Evolutionary conservation across 2,797 vertebrate species (phyloP).

Genomic region (Mus minutoides): DNA sequence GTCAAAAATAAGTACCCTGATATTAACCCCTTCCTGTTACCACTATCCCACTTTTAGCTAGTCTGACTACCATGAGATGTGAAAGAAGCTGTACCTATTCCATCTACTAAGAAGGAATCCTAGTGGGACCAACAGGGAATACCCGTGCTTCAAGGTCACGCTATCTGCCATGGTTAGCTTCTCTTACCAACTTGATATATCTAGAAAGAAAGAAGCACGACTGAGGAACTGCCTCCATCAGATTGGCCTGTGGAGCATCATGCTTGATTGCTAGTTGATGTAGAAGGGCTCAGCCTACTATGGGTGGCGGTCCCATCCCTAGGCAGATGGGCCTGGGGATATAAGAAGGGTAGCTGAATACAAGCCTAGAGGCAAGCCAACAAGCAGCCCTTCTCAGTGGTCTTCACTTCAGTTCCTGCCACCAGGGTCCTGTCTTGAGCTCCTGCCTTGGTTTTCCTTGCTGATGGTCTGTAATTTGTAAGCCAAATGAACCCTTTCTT

Average conservation of each 20-base stretch:
- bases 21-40: background rate
- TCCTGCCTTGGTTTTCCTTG: background rate
- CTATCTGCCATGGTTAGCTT: background rate
- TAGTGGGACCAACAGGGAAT: accelerated
- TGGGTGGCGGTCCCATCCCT: too few relatives aligned
- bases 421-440: too few relatives aligned
- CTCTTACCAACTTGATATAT: background rate
- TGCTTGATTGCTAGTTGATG: too few relatives aligned
- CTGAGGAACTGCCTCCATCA: background rate
- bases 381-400: too few relatives aligned
- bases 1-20: background rate
- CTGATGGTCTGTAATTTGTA: background rate
- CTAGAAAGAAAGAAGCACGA: background rate
- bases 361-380: too few relatives aligned
- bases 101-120: accelerated
- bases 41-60: background rate
- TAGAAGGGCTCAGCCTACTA: too few relatives aligned
- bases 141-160: background rate
- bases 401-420: too few relatives aligned
- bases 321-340: too few relatives aligned
- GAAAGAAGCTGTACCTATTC: accelerated
- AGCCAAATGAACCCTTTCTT: background rate
- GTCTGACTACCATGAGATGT: accelerated
- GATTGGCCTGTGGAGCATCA: too few relatives aligned
- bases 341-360: too few relatives aligned